phyloP scores from a whole-genome alignment of 2,113 vertebrate genomes.

The Seriola dumerili region DNA sequence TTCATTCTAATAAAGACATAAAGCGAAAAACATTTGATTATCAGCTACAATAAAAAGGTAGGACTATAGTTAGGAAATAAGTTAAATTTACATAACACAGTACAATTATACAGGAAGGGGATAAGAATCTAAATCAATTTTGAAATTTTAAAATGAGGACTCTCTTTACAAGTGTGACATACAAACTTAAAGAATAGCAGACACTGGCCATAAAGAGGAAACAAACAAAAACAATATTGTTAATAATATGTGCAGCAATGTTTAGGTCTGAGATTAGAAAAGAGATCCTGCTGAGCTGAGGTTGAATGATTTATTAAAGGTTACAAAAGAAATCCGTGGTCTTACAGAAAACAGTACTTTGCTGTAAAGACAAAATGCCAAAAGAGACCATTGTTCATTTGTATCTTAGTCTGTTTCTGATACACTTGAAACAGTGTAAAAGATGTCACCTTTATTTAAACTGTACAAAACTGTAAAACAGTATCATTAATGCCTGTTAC shows the following conservation, averaged over 20 bases:
- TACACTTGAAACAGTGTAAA: not conserved
- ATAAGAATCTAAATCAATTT: not conserved
- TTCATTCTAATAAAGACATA: not conserved
- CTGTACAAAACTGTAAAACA: not conserved
- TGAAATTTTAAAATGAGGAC: not conserved
- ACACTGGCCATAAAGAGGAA: not conserved
- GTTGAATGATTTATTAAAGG: not conserved
- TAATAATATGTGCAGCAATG: not conserved
- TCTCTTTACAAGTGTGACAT: slow-evolving; percentile 1
- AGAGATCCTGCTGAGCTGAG: slow-evolving; percentile 1
- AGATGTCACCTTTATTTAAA: not conserved
- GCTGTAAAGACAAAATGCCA: not conserved
- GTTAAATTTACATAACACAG: slow-evolving; percentile 29
- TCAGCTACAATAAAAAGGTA: slow-evolving; percentile 17
- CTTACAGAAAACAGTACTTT: not conserved
- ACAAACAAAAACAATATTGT: not conserved
- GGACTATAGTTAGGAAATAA: slow-evolving; percentile 49
- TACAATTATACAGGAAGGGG: not conserved
- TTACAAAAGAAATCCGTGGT: not conserved
- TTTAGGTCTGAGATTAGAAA: not conserved
- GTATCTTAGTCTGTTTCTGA: not conserved
- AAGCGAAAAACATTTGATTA: not conserved
- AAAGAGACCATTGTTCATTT: not conserved
- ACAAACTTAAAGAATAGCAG: not conserved
- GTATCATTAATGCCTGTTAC: not conserved